Conservation (phyloP, 2,797 vertebrate species). For the Chrosomus eos region DNA sequence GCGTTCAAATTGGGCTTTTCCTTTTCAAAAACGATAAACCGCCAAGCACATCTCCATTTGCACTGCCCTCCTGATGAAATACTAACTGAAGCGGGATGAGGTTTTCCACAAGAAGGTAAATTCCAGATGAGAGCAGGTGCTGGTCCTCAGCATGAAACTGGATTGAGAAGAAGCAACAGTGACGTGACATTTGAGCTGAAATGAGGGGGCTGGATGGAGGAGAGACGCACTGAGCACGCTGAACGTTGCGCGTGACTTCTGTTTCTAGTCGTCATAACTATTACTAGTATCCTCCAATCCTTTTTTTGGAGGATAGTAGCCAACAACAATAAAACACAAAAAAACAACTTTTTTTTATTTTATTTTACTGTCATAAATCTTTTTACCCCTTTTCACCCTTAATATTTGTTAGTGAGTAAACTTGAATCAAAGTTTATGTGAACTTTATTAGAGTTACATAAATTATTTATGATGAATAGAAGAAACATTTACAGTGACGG, state of each 20-base stretch:
- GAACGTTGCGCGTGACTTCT: not conserved
- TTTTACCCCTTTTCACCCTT: not conserved
- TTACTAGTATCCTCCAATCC: not conserved
- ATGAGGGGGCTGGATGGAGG: constrained; percentile 40
- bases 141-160: constrained; percentile 9
- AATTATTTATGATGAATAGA: not conserved
- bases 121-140: constrained; percentile 41
- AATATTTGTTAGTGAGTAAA: not conserved
- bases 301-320: not conserved
- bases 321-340: not conserved
- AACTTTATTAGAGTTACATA: not conserved
- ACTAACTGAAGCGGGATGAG: not conserved
- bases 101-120: not conserved
- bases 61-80: constrained; percentile 5
- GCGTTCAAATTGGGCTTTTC: not conserved
- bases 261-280: not conserved
- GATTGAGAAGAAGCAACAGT: constrained; percentile 8
- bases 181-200: constrained; percentile 14
- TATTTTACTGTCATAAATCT: no score
- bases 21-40: not conserved
- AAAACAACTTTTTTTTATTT: not conserved
- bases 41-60: constrained; percentile 7
- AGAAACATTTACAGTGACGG: not conserved
- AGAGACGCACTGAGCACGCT: constrained; percentile 12
- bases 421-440: not conserved